These are phyloP conservation scores for Dicrostonyx torquatus DNA, from an alignment of 2,797 vertebrate species.

Conservation along the genomic window DNA sequence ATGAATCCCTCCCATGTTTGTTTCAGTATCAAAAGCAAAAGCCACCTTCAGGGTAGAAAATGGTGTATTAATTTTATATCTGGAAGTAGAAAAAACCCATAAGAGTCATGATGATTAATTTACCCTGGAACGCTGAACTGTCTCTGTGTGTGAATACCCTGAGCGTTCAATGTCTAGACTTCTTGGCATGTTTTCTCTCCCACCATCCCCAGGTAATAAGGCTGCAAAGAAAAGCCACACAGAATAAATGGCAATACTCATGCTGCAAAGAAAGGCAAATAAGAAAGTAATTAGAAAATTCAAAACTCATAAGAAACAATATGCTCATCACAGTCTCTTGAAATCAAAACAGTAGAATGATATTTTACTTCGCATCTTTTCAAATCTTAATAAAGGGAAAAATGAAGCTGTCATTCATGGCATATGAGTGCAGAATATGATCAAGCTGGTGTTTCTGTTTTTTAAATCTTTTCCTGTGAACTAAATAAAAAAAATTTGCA, in stretches of 20 bases:
- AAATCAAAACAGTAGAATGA: conserved; percentile 42
- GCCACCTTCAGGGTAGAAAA: conserved; percentile 57
- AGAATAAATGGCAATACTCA: not conserved
- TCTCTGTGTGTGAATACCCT: not conserved
- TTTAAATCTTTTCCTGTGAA: not conserved
- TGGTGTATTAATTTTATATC: conserved; percentile 31
- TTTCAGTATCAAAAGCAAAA: conserved; percentile 55
- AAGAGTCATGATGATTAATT: not conserved
- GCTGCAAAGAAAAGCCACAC: not conserved
- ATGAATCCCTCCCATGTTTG: not conserved
- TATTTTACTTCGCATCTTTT: conserved; percentile 7
- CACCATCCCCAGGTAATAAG: conserved; percentile 38
- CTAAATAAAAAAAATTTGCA: conserved; percentile 21
- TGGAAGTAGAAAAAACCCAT: conserved; percentile 18
- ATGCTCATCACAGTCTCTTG: not conserved
- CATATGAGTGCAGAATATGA: conserved; percentile 24
- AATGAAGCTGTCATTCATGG: not conserved
- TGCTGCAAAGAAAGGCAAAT: conserved; percentile 40
- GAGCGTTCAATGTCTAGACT: conserved; percentile 49
- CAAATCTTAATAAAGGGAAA: conserved; percentile 17
- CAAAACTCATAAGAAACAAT: conserved; percentile 5
- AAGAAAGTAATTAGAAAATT: conserved; percentile 58
- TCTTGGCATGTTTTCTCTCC: conserved; percentile 51
- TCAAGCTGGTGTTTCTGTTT: conserved; percentile 22
- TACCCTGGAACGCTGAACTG: not conserved